A percentile compares a stretch with the other conserved stretches of the same genome.
Conservation (phyloP, 2,797 vertebrate species). For the Pangasius macronema region DNA sequence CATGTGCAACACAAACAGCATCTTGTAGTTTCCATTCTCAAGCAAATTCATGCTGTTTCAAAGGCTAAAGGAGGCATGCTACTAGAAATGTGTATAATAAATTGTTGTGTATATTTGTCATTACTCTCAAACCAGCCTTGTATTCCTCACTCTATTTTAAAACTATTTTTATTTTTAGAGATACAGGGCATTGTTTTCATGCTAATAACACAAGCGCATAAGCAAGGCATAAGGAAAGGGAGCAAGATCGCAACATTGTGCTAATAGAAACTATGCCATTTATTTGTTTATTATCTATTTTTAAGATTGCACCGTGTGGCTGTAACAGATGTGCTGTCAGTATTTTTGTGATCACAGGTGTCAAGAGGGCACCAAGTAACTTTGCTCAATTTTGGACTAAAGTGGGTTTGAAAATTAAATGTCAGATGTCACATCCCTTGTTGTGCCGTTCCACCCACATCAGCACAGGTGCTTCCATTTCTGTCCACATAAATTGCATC, state of each 20-base stretch:
- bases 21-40: background rate
- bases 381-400: background rate
- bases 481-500: conserved; percentile 2
- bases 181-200: background rate
- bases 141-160: background rate
- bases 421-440: background rate
- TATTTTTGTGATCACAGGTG: background rate
- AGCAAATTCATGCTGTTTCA: background rate
- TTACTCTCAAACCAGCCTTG: background rate
- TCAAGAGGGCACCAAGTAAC: background rate
- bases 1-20: background rate
- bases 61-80: background rate
- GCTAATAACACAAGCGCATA: background rate
- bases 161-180: background rate
- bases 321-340: background rate
- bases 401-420: background rate
- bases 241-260: background rate
- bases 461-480: background rate
- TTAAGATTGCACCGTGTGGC: background rate
- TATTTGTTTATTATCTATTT: background rate
- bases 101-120: background rate
- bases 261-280: background rate
- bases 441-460: background rate
- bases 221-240: background rate
- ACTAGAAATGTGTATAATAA: background rate